Base-by-base conservation (phyloP, 2,113 vertebrate species). In the Chrysemys picta region DNA sequence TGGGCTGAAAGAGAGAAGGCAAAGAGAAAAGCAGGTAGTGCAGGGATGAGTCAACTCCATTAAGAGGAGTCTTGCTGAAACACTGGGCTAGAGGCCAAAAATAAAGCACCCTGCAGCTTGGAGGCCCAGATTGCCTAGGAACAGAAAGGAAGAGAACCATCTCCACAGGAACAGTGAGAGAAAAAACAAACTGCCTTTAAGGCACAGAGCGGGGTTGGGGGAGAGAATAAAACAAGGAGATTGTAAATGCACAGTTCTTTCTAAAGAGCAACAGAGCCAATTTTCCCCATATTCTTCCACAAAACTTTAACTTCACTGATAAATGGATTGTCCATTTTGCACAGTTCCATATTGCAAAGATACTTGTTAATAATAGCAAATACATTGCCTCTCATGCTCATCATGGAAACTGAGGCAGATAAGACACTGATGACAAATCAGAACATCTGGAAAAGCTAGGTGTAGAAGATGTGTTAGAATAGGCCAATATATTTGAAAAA, bases 21-120 rank as follows among this genome's bases (percentile, higher is more conserved):
- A 79, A 95, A 93, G 72, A 88, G 59, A 79, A 89, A 95, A 94
- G 22, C 10, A 82, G 57, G 13, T 13, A 75, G 45, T 88, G 13
- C 75, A 27, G 59, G n/a, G 53, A 82, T 84, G 78, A 91, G 29
- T 85, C 31, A 52, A 27, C 16, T 85, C 75, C 65, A 81, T 91
- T 91, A 89, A 88, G 31, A 95, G 13, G n/a, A 91, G 84, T 69
- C 24, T 27, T 52, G 62, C 53, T 89, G 85, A 78, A 81, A 54
- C 84, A 19, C 87, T 81, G 93, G 90, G 93, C 91, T 29, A 87
- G 47, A 52, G 96, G 92, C 92, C 94, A 97, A 88, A 94, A 29
- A 49, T 50, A 65, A 89, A 89, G 53, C 52, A 89, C 50, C 31
- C 85, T 95, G 45, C 83, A 92, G 72, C 85, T 94, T 1, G 12